phyloP scores from a whole-genome alignment of 2,888 invertebrate species.

The Pasiphila rectangulata region DNA sequence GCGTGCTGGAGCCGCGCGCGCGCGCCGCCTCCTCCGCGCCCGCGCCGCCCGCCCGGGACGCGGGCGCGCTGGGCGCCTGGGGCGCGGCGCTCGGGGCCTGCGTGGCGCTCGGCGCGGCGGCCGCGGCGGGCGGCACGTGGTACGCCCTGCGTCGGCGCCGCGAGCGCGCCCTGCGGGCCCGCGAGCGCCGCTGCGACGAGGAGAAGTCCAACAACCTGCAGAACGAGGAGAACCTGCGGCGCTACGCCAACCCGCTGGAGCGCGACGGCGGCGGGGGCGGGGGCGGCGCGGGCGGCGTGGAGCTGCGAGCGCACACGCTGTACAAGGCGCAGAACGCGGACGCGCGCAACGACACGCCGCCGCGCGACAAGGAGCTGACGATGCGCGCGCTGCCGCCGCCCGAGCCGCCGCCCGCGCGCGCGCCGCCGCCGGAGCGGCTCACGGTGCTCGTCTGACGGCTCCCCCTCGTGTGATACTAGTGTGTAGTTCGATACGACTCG shows the following conservation, averaged over 20 bases:
- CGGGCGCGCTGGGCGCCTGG: constrained; percentile 33
- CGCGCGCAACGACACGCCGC: constrained; percentile 90
- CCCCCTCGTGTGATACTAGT: constrained; percentile 48
- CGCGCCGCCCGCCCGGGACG: constrained; percentile 59
- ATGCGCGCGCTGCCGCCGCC: constrained; percentile 83
- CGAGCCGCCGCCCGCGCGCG: constrained; percentile 51
- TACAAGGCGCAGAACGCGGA: constrained; percentile 93
- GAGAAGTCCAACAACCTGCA: constrained; percentile 95
- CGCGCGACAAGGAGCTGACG: constrained; percentile 87
- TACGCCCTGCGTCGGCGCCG: constrained; percentile 46
- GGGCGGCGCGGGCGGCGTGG: constrained; percentile 73
- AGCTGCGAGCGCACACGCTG: constrained; percentile 82
- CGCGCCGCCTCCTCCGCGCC: constrained; percentile 48
- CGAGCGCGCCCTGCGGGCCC: constrained; percentile 77
- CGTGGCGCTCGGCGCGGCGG: constrained; percentile 45
- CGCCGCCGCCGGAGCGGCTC: constrained; percentile 64
- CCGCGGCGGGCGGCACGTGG: constrained; percentile 44
- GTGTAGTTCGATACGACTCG: constrained; percentile 32
- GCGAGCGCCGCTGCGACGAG: constrained; percentile 85
- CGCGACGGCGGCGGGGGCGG: constrained; percentile 63
- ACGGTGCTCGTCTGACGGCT: constrained; percentile 64
- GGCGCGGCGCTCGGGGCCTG: constrained; percentile 38
- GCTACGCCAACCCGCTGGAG: constrained; percentile 89
- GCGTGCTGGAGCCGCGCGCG: constrained; percentile 54
- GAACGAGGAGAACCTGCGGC: constrained; percentile 92